Evolutionary conservation across 2,888 invertebrate species (phyloP), one percentile per base, ranked within the genome.

Genomic region (Lacanobia wlatinum): DNA sequence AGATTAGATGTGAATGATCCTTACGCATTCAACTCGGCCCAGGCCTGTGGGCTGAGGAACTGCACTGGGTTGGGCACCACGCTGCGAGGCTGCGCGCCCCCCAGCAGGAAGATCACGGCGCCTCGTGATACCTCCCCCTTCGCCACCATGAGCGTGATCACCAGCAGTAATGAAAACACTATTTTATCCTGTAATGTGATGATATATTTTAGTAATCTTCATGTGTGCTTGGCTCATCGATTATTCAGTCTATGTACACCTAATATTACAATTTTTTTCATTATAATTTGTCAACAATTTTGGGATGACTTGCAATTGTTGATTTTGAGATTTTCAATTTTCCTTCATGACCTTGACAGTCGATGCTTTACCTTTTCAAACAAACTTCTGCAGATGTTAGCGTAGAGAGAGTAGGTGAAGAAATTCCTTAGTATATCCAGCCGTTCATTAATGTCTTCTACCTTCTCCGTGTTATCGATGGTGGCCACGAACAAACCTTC

Each of bases 321-420:
- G 18, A 18, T 23, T 38, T 48, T 0, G 14, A n/a, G 48, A 46
- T 56, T 70, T 34, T 2, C 0, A 28, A 14, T 69, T 46, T 48
- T 56, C 9, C 16, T 38, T 48, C n/a, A 48, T 12, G 7, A 70
- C 14, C n/a, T 23, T 46, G 14, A 21, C 16, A 16, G 14, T 38
- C 14, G 9, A 21, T 40, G 2, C 43, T 56, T 55, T 74, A 98
- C 98, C 96, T 98, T 98, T 93, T 99, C 99, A 93, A 99, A 99
- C 55, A 99, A 96, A 90, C 99, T 99, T 87, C 99, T 97, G 90
- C 99, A 99, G 87, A 99, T 98, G 91, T 99, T 99, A 34, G 97
- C 96, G 89, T 99, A 99, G 1, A 99, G 96, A 18, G 98, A 98
- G 89, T 98, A 98, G 0, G 99, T 99, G 92, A 99, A 99, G 91